Evolutionary conservation across 92 coral and sea anemone genomes (phyloP).

Genomic region (Anthopleura xanthogrammica): DNA sequence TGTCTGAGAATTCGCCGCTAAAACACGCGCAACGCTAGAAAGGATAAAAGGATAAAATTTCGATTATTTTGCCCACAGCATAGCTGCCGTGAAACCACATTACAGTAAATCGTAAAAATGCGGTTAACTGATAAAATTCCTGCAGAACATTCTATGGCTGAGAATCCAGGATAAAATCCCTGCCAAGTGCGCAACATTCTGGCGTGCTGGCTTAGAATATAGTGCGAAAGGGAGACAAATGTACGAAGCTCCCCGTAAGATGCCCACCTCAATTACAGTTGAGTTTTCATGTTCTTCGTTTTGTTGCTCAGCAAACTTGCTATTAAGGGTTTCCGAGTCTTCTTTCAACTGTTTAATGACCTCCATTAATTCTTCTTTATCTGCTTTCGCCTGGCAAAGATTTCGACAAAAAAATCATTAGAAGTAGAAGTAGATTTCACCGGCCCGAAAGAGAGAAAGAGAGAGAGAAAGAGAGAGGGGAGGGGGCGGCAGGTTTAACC

Average conservation of each 20-base stretch:
- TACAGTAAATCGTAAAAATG: no score
- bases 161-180: no score
- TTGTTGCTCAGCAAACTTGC: conserved; percentile 61
- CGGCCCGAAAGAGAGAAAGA: background rate
- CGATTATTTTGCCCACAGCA: no score
- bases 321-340: conserved; percentile 61
- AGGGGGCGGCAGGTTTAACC: no score
- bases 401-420: background rate
- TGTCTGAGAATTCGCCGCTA: no score
- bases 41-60: background rate
- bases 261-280: conserved; percentile 46
- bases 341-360: conserved; percentile 63
- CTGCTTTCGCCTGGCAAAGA: conserved; percentile 41
- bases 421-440: background rate
- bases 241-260: background rate
- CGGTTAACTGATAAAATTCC: no score
- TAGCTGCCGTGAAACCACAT: no score
- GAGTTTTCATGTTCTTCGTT: conserved; percentile 49
- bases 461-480: background rate
- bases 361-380: conserved; percentile 55
- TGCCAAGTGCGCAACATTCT: background rate
- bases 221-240: background rate
- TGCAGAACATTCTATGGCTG: no score
- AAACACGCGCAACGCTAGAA: no score
- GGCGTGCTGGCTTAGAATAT: background rate